Conservation (phyloP, 2,888 invertebrate genomes). For the Rotaria sp. region DNA sequence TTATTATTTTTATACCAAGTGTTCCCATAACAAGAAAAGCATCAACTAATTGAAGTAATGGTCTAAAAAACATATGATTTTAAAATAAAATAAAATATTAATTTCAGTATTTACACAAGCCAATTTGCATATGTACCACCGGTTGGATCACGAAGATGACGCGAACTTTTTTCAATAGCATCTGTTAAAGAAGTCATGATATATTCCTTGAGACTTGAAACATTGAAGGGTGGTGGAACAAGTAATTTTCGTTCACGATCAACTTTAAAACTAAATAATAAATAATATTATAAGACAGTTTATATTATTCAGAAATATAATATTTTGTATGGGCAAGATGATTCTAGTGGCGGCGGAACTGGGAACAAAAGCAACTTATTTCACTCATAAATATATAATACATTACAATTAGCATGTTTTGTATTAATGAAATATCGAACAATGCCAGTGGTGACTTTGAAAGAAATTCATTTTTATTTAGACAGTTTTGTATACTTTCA, state of each 20-base stretch:
- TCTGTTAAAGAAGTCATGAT: conserved; percentile 34
- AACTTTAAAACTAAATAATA: background rate
- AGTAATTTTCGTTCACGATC: conserved; percentile 26
- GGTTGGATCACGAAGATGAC: conserved; percentile 89
- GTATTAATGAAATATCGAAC: no score
- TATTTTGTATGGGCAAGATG: no score
- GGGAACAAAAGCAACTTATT: no score
- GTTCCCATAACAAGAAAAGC: conserved; percentile 79
- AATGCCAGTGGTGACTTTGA: no score
- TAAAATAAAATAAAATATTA: background rate
- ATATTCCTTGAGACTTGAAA: conserved; percentile 34
- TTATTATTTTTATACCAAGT: background rate
- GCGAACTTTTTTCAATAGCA: conserved; percentile 67
- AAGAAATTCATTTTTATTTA: no score
- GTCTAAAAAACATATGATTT: conserved; percentile 64
- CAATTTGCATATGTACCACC: conserved; percentile 92
- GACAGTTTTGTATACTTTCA: no score
- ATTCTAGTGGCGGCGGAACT: no score
- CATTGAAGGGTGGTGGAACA: conserved; percentile 36
- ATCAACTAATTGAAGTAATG: conserved; percentile 85
- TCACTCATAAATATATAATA: no score
- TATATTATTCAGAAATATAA: no score
- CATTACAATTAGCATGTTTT: no score
- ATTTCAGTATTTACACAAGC: conserved; percentile 68
- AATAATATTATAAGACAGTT: background rate